Evolutionary conservation across 2,797 vertebrate genomes (phyloP).

Genomic region (Cyclopterus lumpus): DNA sequence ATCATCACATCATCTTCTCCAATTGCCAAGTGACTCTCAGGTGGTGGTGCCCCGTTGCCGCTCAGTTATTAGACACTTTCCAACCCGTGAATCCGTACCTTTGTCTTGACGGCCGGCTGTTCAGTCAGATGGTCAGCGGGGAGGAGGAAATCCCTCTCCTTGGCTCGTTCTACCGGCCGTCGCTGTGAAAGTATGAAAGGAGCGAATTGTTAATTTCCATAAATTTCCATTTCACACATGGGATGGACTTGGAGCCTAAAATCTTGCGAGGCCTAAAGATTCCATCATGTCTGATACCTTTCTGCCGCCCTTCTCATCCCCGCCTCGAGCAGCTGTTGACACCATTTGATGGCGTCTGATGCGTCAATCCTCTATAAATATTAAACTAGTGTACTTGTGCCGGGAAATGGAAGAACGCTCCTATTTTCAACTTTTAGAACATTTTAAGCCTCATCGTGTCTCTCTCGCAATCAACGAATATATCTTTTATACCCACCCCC

Average conservation of each 20-base stretch:
- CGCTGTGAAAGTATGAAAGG: slow-evolving; percentile 18
- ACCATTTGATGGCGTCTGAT: background rate
- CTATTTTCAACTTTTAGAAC: background rate
- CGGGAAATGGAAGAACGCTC: background rate
- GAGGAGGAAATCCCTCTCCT: slow-evolving; percentile 35
- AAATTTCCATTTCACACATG: slow-evolving; percentile 50
- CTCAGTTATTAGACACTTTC: background rate
- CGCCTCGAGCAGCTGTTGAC: background rate
- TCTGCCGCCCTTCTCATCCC: background rate
- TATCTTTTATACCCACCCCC: too few species aligned
- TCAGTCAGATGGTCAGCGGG: slow-evolving; percentile 41
- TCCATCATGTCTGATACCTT: background rate
- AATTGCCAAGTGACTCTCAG: background rate
- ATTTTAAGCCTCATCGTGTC: background rate
- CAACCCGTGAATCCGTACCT: background rate
- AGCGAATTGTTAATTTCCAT: slow-evolving; percentile 37
- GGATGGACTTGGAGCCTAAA: background rate
- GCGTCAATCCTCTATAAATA: background rate
- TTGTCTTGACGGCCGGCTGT: background rate
- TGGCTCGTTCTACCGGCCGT: slow-evolving; percentile 23
- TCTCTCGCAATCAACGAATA: background rate
- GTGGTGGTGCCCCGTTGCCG: background rate
- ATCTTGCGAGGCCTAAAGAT: slow-evolving; percentile 11
- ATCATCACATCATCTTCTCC: background rate
- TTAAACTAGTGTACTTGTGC: background rate